Base-by-base conservation (phyloP, 2,888 invertebrate genomes). In the Leptodirus hochenwartii region DNA sequence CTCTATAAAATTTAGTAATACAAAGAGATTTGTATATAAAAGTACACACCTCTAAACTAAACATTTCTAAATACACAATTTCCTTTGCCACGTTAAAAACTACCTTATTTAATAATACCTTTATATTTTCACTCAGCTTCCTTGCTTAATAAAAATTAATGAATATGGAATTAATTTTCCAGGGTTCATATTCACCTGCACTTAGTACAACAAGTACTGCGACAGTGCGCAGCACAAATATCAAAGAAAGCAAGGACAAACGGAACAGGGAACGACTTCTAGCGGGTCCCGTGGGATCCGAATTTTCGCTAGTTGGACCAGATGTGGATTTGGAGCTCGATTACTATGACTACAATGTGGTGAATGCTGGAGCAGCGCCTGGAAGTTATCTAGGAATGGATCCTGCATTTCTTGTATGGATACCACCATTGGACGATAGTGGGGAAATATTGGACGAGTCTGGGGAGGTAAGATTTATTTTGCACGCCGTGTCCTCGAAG, bases 311-410 rank as follows among this genome's bases (percentile, higher is more conserved):
- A 15, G 61, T 63, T 0, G 73, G 69, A 4, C 75, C 69, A 25
- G 11, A 9, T 6, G 63, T 63, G 25, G 84, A 84, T 45, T 62
- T 84, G 45, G 84, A 85, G 52, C 61, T 85, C 38, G 85, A 85
- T 50, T 85, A 85, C 46, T 84, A 85, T 47, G 84, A 85, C 48
- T 85, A 85, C 44, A 82, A 85, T 58, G 84, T 85, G 5, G 73
- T 76, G 28, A 84, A 84, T 47, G 69, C 70, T 2, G 78, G 77
- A 35, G 79, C 80, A 5, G 81, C 76, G 9, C 84, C 85, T 2
- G 85, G 84, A 12, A 84, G 82, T 0, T 84, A 82, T 46, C 55
- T 84, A 33, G 82, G 82, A 27, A 84, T 84, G 84, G 85, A 85
- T 52, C 84, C 84, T 1, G 82, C 82, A 0, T 84, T 81, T 50